These are phyloP conservation scores for Macrotis lagotis DNA, from an alignment of 2,113 vertebrate genomes.

Conservation along the genomic window DNA sequence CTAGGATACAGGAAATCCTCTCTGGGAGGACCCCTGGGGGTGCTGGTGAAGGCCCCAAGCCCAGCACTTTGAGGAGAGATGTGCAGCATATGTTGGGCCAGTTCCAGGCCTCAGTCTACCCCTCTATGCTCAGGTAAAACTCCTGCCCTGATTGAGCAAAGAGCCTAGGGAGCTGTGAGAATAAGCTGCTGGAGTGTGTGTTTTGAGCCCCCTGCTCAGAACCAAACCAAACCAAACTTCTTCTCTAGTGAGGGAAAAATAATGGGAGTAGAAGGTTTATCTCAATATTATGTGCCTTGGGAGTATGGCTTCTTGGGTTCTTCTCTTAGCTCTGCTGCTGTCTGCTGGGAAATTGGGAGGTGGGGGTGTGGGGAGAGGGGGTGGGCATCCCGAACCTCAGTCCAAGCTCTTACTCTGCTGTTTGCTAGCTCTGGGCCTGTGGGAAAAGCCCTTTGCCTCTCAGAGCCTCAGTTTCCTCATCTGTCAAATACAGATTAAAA, in stretches of 20 bases:
- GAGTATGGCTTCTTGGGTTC: not conserved
- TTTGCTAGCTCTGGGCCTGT: not conserved
- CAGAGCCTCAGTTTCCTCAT: not conserved
- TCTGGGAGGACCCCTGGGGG: fast-evolving
- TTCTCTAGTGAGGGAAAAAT: not conserved
- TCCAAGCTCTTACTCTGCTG: not conserved
- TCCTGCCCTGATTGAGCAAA: not conserved
- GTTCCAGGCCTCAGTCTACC: constrained; percentile 75
- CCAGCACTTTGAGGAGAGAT: constrained; percentile 60
- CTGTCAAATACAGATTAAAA: not conserved
- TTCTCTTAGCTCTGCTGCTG: not conserved
- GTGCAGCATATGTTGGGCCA: constrained; percentile 70
- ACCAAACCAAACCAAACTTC: not conserved
- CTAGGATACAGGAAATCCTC: constrained; percentile 75
- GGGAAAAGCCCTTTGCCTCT: not conserved
- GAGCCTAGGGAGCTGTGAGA: not conserved
- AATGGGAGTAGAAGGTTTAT: not conserved
- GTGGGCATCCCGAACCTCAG: not conserved
- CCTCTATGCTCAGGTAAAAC: constrained; percentile 79
- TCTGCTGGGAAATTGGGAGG: not conserved
- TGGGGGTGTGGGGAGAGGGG: not conserved
- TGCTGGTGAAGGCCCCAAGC: not conserved
- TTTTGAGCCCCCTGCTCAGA: not conserved
- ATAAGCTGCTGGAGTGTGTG: no score
- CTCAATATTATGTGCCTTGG: not conserved